Base-by-base conservation (phyloP, 2,888 invertebrate species). In the Tiliacea aurago region DNA sequence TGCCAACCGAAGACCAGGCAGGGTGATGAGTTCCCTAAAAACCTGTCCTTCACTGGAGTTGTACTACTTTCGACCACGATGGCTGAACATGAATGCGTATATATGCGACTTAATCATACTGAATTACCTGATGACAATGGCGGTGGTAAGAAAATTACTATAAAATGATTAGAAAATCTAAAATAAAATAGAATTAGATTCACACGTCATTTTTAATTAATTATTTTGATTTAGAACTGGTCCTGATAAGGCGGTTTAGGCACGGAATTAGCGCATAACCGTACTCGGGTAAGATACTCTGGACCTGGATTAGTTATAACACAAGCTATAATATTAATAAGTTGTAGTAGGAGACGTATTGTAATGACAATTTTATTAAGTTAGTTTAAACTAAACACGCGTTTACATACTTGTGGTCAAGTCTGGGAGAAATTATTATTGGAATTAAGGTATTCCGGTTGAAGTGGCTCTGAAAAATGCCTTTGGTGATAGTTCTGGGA, bases 71-170 rank as follows among this genome's bases (percentile, higher is more conserved):
- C 90, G 0, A 90, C 91, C 1, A 90, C 92, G 0, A 75, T 92
- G 4, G 49, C 83, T 0, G 92, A 93, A 76, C 87, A 93, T 33
- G 86, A 91, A n/a, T 96, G 95, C 76, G 90, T 95, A 3, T 95
- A 89, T 78, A 88, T 94, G 73, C 88, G 90, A 23, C 84, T 97
- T 15, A 87, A 90, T 15, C 91, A 94, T 69, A 95, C 95, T n/a
- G 87, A 91, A 62, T 87, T 96, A 80, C 85, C 91, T 4, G 94
- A 96, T 83, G 93, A 93, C 91, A 81, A 90, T 58, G 87, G 84
- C 20, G 55, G 56, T 18, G 80, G 85, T 86, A 78, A 84, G 80
- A 4, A 53, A 51, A 13, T 51, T 49, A 43, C 15, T 37, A 37
- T 15, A 10, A n/a, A n/a, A 18, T 10, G 43, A 72, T 43, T 43